phyloP scores from a whole-genome alignment of 1,140 invertebrate species.

The Sinella curviseta region DNA sequence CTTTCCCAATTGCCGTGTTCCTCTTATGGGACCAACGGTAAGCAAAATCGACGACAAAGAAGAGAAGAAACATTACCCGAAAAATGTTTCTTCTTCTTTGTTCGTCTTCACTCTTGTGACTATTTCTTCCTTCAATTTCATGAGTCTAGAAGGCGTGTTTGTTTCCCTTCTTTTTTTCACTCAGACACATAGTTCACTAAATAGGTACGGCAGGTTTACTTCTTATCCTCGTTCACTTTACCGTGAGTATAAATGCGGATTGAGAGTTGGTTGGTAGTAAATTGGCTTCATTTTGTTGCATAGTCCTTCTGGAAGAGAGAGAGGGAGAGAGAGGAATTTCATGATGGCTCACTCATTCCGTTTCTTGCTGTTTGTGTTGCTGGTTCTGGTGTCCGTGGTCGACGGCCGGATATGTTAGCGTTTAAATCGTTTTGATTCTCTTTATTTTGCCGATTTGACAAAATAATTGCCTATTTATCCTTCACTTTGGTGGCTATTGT shows the following conservation, averaged over 20 bases:
- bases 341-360: neutral
- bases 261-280: neutral
- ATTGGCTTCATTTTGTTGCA: slow-evolving; percentile 14
- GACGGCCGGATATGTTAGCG: neutral
- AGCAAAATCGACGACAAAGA: neutral
- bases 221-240: slow-evolving; percentile 12
- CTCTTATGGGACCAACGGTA: slow-evolving; percentile 1
- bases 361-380: no score
- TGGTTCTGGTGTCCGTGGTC: neutral
- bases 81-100: neutral
- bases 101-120: neutral
- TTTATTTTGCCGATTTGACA: slow-evolving; percentile 49
- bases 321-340: neutral
- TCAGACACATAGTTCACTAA: no score
- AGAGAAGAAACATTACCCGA: neutral
- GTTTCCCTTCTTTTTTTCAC: neutral
- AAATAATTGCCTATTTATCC: slow-evolving; percentile 51
- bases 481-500: slow-evolving; percentile 46
- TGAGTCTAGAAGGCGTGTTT: neutral
- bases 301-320: slow-evolving; percentile 24
- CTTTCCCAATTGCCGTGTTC: slow-evolving; percentile 16
- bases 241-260: no score
- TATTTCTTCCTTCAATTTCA: slow-evolving; percentile 6
- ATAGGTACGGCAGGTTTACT: neutral
- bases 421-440: slow-evolving; percentile 38